Evolutionary conservation across 2,113 vertebrate species (phyloP).

Genomic region (Electrona antarctica): DNA sequence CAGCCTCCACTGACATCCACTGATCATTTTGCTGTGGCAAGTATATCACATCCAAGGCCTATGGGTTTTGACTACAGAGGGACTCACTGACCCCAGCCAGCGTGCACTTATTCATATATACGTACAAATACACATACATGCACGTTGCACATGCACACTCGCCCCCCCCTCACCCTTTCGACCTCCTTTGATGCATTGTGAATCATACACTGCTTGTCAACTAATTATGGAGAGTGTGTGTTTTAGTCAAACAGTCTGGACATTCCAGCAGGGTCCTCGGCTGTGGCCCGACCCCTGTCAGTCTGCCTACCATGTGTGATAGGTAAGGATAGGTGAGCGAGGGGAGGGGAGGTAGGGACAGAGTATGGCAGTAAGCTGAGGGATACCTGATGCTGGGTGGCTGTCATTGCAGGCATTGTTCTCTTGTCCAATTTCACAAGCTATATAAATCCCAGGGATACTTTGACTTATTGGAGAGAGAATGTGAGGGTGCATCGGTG

Average conservation of each 20-base stretch:
- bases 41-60: slow-evolving; percentile 20
- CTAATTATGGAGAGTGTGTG: slow-evolving; percentile 69
- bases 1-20: background rate
- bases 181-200: slow-evolving; percentile 73
- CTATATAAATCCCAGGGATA: slow-evolving; percentile 25
- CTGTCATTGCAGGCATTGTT: slow-evolving; percentile 52
- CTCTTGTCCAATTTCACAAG: slow-evolving; percentile 21
- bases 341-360: slow-evolving; percentile 14
- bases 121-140: slow-evolving; percentile 23
- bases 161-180: slow-evolving; percentile 51
- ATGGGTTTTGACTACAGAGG: slow-evolving; percentile 25
- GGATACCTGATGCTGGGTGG: slow-evolving; percentile 34
- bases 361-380: slow-evolving; percentile 25
- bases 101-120: slow-evolving; percentile 4
- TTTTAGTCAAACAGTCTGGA: slow-evolving; percentile 74
- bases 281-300: slow-evolving; percentile 40
- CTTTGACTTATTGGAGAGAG: slow-evolving; percentile 26
- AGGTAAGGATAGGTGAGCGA: slow-evolving; percentile 11
- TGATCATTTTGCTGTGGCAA: background rate
- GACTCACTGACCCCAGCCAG: slow-evolving; percentile 54
- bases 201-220: slow-evolving; percentile 68
- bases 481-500: slow-evolving; percentile 18
- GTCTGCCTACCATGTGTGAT: slow-evolving; percentile 13
- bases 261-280: slow-evolving; percentile 54
- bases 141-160: background rate